Percentiles rank a stretch among this genome's conserved stretches.
Evolutionary conservation across 2,113 vertebrate species (phyloP).

Genomic region (Acrocephalus arundinaceus): DNA sequence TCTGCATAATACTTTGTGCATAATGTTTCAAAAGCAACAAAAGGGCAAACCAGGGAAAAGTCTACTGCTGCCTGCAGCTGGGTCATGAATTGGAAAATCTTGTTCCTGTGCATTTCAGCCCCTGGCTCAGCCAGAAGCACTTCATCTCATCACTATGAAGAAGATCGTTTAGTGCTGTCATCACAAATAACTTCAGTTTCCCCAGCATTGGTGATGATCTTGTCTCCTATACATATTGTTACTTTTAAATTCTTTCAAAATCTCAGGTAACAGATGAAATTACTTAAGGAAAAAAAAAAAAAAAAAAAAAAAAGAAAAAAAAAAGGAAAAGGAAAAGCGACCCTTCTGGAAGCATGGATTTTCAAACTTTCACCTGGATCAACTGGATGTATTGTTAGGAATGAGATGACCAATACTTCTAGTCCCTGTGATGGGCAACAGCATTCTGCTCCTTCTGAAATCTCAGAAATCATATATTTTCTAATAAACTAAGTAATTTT

Average conservation of each 20-base stretch:
- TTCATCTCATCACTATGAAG: neutral
- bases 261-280: neutral
- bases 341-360: neutral
- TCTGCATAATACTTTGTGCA: neutral
- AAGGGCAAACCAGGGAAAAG: neutral
- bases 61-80: neutral
- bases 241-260: neutral
- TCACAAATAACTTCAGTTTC: conserved; percentile 17
- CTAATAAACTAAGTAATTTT: neutral
- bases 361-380: neutral
- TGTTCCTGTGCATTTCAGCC: neutral
- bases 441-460: neutral
- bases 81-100: neutral
- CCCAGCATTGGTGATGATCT: neutral
- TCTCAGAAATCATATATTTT: neutral
- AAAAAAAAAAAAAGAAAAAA: neutral
- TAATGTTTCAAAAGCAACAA: neutral
- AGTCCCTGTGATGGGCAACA: neutral
- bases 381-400: neutral
- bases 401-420: neutral
- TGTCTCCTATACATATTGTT: neutral
- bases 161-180: conserved; percentile 17
- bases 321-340: rapidly evolving
- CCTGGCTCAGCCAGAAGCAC: neutral
- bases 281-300: no score